A percentile compares a stretch with the other conserved stretches of the same genome.
These are phyloP conservation scores for Andrena camellia DNA, from an alignment of 2,888 invertebrate genomes.

Conservation along the genomic window DNA sequence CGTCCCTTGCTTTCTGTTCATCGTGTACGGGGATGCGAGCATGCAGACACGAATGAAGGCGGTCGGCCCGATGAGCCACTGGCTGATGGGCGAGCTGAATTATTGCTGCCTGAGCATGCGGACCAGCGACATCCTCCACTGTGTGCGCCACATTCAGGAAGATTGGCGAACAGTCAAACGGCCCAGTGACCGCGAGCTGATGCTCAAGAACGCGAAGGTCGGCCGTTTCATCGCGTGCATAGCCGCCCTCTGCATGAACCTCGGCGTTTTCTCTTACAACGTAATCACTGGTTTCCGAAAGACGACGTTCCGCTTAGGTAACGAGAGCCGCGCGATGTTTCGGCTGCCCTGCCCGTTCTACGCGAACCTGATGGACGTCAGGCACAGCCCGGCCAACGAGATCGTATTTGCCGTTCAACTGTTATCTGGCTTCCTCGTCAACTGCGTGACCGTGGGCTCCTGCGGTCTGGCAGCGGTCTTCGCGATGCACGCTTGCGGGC, in stretches of 20 bases:
- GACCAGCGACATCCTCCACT: constrained; percentile 49
- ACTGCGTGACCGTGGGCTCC: constrained; percentile 58
- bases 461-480: constrained; percentile 67
- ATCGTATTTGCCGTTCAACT: constrained; percentile 64
- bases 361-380: constrained; percentile 62
- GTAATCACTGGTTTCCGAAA: constrained; percentile 63
- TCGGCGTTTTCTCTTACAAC: constrained; percentile 66
- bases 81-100: constrained; percentile 72
- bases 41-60: constrained; percentile 60
- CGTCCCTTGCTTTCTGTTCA: constrained; percentile 62
- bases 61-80: constrained; percentile 72
- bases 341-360: constrained; percentile 67
- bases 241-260: constrained; percentile 69
- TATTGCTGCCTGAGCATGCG: constrained; percentile 66
- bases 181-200: constrained; percentile 56
- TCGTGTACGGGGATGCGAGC: constrained; percentile 65
- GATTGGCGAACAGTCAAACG: constrained; percentile 64
- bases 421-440: constrained; percentile 56
- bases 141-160: constrained; percentile 57
- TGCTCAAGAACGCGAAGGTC: constrained; percentile 61
- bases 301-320: constrained; percentile 40
- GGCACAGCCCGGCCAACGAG: constrained; percentile 60
- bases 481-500: constrained; percentile 69
- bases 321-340: constrained; percentile 58
- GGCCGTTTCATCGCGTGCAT: constrained; percentile 59